Conservation (phyloP, 2,113 vertebrate species). For the Sminthopsis crassicaudata region DNA sequence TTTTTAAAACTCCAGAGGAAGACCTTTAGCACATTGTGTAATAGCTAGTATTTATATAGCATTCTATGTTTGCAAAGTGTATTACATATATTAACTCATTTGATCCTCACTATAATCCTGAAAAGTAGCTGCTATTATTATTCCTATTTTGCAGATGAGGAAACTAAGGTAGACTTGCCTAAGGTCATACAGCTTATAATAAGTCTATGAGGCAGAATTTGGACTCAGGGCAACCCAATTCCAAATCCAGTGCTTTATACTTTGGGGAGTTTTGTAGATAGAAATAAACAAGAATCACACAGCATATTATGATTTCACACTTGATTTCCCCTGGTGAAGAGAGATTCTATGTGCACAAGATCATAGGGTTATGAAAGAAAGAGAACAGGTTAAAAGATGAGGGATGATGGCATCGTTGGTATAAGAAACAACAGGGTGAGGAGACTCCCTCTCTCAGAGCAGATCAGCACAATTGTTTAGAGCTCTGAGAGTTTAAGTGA, state of each 20-base stretch:
- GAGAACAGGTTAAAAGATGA: background rate
- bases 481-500: background rate
- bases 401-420: no score
- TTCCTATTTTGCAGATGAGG: background rate
- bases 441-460: no score
- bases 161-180: background rate
- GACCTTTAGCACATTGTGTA: background rate
- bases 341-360: background rate
- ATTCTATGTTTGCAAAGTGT: no score
- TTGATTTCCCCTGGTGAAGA: background rate
- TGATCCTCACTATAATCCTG: background rate
- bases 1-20: background rate
- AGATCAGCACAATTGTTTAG: background rate
- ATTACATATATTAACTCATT: background rate
- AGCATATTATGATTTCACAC: background rate
- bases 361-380: background rate
- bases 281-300: background rate
- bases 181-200: background rate
- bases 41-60: background rate
- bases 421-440: no score
- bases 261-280: background rate
- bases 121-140: background rate
- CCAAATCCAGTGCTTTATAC: background rate
- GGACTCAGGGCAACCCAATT: background rate
- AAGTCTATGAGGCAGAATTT: background rate